Evolutionary conservation across 2,113 vertebrate species (phyloP).

Genomic region (human): GRCh38 chr9:90458501-90459000

Average conservation of each 20-base stretch:
- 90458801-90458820: accelerated
- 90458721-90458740: neutral
- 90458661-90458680: neutral
- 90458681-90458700: too few relatives aligned
- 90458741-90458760: neutral
- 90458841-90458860: neutral
- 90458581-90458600: accelerated
- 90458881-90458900: neutral
- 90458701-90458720: too few relatives aligned
- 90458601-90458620: neutral
- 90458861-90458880: neutral
- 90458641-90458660: too few relatives aligned
- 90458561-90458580: neutral
- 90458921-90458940: neutral
- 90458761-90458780: neutral
- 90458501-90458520: neutral
- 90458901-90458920: neutral
- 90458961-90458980: neutral
- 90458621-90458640: neutral
- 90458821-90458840: too few relatives aligned
- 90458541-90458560: neutral
- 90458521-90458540: neutral
- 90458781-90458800: accelerated
- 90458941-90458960: neutral
- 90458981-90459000: neutral